Conservation (phyloP, 1,140 invertebrate genomes). For the Steinernema khuongi region DNA sequence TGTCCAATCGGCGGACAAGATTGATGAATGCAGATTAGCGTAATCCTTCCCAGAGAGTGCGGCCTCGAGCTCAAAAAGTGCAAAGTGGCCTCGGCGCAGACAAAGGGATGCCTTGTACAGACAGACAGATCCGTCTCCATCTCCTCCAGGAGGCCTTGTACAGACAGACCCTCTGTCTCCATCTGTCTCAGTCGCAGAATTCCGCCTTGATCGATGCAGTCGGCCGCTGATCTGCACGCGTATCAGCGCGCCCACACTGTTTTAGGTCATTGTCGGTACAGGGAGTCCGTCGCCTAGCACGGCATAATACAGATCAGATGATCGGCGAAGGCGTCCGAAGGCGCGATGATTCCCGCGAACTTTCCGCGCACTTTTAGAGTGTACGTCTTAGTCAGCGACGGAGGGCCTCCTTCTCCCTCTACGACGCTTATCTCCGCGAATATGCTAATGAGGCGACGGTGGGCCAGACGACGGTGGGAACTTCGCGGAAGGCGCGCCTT, state of each 20-base stretch:
- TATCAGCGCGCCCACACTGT: neutral
- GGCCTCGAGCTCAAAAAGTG: neutral
- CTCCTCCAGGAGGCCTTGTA: too few species aligned
- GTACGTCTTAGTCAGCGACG: neutral
- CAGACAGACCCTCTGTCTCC: neutral
- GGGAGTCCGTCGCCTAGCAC: neutral
- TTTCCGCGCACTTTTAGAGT: slow-evolving; percentile 10
- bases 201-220: neutral
- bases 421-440: neutral
- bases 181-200: neutral
- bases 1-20: neutral
- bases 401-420: neutral
- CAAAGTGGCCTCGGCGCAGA: neutral
- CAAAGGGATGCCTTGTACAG: neutral
- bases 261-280: slow-evolving; percentile 13
- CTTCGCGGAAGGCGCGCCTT: neutral
- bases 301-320: neutral
- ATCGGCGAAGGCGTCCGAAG: neutral
- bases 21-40: slow-evolving; percentile 2
- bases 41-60: neutral
- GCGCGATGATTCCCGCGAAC: neutral
- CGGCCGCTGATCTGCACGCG: neutral
- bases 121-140: too few species aligned
- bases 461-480: neutral
- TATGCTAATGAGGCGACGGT: slow-evolving; percentile 10